phyloP scores from a whole-genome alignment of 2,113 vertebrate species.

The Nyctereutes procyonoides region DNA sequence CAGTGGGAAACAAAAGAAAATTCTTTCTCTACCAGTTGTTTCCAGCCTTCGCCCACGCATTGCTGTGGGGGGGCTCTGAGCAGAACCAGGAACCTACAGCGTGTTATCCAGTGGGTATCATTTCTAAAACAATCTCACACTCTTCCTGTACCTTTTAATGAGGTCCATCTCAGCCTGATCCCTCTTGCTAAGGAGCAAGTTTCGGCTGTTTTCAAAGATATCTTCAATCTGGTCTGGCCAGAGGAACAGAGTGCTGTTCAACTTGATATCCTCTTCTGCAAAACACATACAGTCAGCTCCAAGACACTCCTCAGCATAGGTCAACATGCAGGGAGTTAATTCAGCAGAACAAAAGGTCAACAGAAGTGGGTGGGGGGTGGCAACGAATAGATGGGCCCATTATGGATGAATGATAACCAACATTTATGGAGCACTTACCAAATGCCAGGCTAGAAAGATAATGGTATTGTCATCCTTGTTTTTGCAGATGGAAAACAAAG shows the following conservation, averaged over 20 bases:
- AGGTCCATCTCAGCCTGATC: constrained; percentile 85
- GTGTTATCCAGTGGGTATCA: background rate
- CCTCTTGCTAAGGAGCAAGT: constrained; percentile 79
- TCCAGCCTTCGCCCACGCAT: background rate
- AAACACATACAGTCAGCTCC: constrained; percentile 40
- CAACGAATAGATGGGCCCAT: background rate
- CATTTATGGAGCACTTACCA: background rate
- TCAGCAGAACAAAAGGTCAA: background rate
- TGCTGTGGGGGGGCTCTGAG: background rate
- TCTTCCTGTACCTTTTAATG: constrained; percentile 87
- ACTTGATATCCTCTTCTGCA: constrained; percentile 91
- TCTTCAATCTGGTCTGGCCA: constrained; percentile 91
- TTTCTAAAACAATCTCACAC: background rate
- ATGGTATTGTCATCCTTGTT: background rate
- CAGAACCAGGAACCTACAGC: background rate
- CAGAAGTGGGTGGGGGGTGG: background rate
- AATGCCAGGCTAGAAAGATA: background rate
- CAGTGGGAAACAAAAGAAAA: background rate
- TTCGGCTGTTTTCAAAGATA: constrained; percentile 87
- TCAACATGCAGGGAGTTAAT: background rate
- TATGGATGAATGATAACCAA: background rate
- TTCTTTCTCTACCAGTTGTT: background rate
- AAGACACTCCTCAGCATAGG: background rate
- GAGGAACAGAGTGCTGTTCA: constrained; percentile 91
- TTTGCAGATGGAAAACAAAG: background rate